Evolutionary conservation across 1,140 invertebrate species (phyloP).

Genomic region (Nomia melanderi): DNA sequence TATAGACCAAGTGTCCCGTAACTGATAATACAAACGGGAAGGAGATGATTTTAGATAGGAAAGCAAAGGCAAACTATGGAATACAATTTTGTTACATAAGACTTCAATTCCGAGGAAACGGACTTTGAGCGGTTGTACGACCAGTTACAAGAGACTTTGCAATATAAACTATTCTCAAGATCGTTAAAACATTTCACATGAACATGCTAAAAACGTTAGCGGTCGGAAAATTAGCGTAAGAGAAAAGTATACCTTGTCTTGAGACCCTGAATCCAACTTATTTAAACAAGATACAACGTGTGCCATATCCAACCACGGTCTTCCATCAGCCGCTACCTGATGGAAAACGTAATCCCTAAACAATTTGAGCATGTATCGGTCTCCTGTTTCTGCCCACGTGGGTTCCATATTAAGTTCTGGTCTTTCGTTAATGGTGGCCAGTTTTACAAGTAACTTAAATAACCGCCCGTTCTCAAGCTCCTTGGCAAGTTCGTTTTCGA

Average conservation of each 20-base stretch:
- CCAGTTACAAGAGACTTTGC: too few relatives aligned
- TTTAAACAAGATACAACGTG: conserved; percentile 97
- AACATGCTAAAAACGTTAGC: conserved; percentile 7
- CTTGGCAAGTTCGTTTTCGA: conserved; percentile 95
- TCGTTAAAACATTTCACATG: not conserved
- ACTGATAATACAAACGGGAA: too few relatives aligned
- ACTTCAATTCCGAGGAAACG: too few relatives aligned
- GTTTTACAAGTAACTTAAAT: conserved; percentile 93
- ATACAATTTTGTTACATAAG: too few relatives aligned
- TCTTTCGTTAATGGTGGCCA: conserved; percentile 95
- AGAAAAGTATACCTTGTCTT: conserved; percentile 87
- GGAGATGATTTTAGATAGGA: too few relatives aligned
- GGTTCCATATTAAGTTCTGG: conserved; percentile 97
- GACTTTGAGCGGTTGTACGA: too few relatives aligned
- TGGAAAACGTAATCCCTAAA: conserved; percentile 99
- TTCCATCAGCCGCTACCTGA: conserved; percentile 93
- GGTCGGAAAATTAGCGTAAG: not conserved
- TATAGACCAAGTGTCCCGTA: not conserved
- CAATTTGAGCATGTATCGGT: conserved; percentile 98
- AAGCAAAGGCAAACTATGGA: too few relatives aligned
- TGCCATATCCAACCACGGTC: conserved; percentile 97
- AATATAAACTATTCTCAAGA: too few relatives aligned
- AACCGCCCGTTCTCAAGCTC: conserved; percentile 97
- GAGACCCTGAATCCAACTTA: conserved; percentile 93
- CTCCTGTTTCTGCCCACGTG: conserved; percentile 98